These are phyloP conservation scores for Macrophya annulata DNA, from an alignment of 2,888 invertebrate species.

Conservation along the genomic window DNA sequence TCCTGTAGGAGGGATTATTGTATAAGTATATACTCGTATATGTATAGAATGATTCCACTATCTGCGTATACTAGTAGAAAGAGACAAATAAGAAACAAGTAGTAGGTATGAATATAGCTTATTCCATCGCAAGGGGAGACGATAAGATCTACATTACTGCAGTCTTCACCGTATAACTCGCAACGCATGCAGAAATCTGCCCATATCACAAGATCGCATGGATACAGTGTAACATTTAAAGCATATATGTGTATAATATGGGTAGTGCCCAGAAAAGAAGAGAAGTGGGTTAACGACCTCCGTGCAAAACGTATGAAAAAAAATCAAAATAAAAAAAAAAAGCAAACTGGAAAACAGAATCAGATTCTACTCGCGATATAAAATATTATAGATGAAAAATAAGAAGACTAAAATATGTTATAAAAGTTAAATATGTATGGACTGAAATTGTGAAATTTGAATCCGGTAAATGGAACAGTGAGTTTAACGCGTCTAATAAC, in stretches of 20 bases:
- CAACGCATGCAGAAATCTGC: not conserved
- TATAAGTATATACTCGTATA: too few species aligned
- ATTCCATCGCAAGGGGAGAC: too few species aligned
- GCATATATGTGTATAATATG: not conserved
- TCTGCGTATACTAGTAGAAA: not conserved
- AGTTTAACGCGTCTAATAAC: not conserved
- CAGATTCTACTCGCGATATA: not conserved
- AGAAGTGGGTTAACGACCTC: not conserved
- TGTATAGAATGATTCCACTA: not conserved
- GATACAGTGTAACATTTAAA: not conserved
- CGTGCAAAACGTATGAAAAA: not conserved
- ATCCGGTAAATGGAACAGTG: not conserved
- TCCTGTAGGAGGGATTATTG: not conserved
- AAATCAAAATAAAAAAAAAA: not conserved
- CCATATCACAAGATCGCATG: not conserved
- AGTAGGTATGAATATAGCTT: not conserved
- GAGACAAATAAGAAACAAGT: slow-evolving; percentile 31
- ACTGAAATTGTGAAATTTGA: not conserved
- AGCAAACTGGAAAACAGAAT: not conserved
- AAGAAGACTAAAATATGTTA: not conserved
- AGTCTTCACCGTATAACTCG: not conserved
- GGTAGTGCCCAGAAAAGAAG: not conserved
- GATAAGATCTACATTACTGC: not conserved
- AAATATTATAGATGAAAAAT: too few species aligned
- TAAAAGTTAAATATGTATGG: not conserved